These are phyloP conservation scores for Exephanes ischioxanthus DNA, from an alignment of 2,888 invertebrate species.

Conservation along the genomic window DNA sequence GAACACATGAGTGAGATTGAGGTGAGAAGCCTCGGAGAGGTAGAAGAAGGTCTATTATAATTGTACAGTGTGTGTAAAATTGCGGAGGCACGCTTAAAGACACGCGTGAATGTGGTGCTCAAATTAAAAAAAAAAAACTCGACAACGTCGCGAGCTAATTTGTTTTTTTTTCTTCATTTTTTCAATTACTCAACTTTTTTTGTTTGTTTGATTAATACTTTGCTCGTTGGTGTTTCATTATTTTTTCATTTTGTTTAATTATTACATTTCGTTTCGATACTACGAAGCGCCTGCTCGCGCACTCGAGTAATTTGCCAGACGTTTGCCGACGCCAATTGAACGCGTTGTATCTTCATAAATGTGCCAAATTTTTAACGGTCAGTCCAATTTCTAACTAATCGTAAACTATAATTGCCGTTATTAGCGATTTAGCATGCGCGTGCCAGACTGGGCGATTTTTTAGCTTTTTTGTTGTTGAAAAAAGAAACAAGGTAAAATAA, in stretches of 20 bases:
- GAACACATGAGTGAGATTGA: slow-evolving; percentile 21
- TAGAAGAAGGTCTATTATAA: slow-evolving; percentile 30
- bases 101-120: slow-evolving; percentile 61
- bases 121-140: slow-evolving; percentile 44
- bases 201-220: slow-evolving; percentile 47
- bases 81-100: slow-evolving; percentile 39
- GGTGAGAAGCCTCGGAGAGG: slow-evolving; percentile 15
- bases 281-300: slow-evolving; percentile 57
- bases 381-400: slow-evolving; percentile 43
- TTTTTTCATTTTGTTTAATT: slow-evolving; percentile 46
- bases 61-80: slow-evolving; percentile 38
- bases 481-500: slow-evolving; percentile 1
- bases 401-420: slow-evolving; percentile 32
- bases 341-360: slow-evolving; percentile 67
- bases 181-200: slow-evolving; percentile 32
- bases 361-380: slow-evolving; percentile 76
- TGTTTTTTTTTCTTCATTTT: slow-evolving; percentile 38
- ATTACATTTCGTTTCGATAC: slow-evolving; percentile 37
- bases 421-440: slow-evolving; percentile 43
- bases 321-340: slow-evolving; percentile 12
- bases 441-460: slow-evolving; percentile 59
- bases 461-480: slow-evolving; percentile 26
- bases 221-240: slow-evolving; percentile 53
- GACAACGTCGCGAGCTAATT: slow-evolving; percentile 59
- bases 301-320: slow-evolving; percentile 52